Evolutionary conservation across 2,797 vertebrate species (phyloP), one percentile per base, ranked within the genome.

Genomic region (Odontamblyopus lacepedii): DNA sequence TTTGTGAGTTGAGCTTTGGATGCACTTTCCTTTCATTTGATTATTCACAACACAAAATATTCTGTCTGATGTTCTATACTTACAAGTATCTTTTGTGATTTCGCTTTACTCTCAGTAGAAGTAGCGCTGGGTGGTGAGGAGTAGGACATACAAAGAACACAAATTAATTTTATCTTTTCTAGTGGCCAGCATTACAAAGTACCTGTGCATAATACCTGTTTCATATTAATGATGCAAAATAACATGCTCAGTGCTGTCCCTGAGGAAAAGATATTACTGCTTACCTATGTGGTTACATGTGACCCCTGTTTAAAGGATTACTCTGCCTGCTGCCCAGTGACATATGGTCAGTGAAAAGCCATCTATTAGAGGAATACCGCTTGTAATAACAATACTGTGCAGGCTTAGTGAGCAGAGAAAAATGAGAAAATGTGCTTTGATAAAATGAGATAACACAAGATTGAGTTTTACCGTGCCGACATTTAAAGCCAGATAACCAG

Each of bases 11-110:
- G 27, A 12, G 23, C 9, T 23, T 57, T 57, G n/a, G 8, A n/a
- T 57, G 3, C 6, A 38, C 35, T 15, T 32, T 18, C 30, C 71
- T 56, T 75, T 69, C 61, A 55, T 72, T 78, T 30, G 19, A 8
- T 32, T 62, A 35, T 62, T 62, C 35, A 35, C 7, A 35, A n/a
- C 30, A 35, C 29, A n/a, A 19, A 62, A n/a, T 9, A 35, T 35
- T 62, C 29, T 11, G 30, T 30, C 88, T 73, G 74, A 72, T 84
- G 79, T 82, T 82, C 78, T 44, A 38, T 38, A 13, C 11, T 3
- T 13, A 13, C 12, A 13, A 44, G 41, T 13, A 13, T 3, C 41
- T 87, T 72, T 78, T 79, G 26, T 80, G 69, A 83, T 86, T 88
- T 55, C 79, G 55, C 76, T 87, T 79, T 72, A 64, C 63, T 67